Evolutionary conservation across 2,113 vertebrate genomes (phyloP), one percentile per base, ranked within the genome.

Genomic region (Pteronura brasiliensis): DNA sequence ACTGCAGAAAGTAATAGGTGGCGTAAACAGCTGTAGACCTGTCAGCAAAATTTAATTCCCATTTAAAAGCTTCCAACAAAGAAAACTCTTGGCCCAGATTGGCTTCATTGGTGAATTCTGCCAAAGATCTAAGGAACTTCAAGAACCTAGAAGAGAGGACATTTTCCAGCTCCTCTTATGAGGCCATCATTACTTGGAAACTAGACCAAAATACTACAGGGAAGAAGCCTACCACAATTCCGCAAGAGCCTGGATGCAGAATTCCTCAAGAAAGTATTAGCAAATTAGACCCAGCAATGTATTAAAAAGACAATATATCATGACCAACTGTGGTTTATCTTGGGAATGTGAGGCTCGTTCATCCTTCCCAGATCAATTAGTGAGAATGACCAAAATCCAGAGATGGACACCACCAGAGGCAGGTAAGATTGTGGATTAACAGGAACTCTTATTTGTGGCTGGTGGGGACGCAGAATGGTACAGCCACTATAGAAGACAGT

Each of bases 371-470:
- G 42, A 65, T 57, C 27, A 29, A 4, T 72, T 25, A 8, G 12
- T 47, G 29, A 18, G 20, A 44, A 27, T 47, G 12, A 31, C 14
- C 71, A 15, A 1, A 11, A 7, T 27, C 49, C 65, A 72, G 69
- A 15, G 11, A 9, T 3, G 12, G 49, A 34, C 29, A 27, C 1
- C 4, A 2, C 20, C 27, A 10, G 3, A 0, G 39, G 55, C 34
- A 27, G 57, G n/a, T 6, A 14, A 49, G 20, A 17, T 10, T 6
- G 5, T 18, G 1, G n/a, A 1, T 4, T 42, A 8, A 12, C 27
- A 8, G 91, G 92, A 9, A 13, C 59, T 18, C 81, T 12, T 27
- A 4, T 3, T 7, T 47, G 3, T 13, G 34, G 44, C 55, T 34
- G 27, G 57, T 55, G 82, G 44, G 36, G 13, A 67, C 0, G 3